These are phyloP conservation scores for Bhutanitis thaidina DNA, from an alignment of 2,888 invertebrate genomes.

Conservation along the genomic window DNA sequence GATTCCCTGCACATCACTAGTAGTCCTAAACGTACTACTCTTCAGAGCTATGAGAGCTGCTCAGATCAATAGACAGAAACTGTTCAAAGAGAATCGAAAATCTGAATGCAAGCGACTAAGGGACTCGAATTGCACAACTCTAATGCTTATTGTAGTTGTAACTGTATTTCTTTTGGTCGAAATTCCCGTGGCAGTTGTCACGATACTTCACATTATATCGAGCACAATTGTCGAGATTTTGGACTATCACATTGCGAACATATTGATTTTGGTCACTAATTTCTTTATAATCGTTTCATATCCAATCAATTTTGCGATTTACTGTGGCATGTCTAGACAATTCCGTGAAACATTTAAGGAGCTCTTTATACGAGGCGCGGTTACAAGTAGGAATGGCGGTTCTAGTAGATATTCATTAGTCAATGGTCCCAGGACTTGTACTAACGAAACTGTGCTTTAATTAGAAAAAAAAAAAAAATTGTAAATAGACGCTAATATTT, in stretches of 20 bases:
- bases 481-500: conserved; percentile 18
- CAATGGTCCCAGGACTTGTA: conserved; percentile 90
- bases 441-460: conserved; percentile 90
- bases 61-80: conserved; percentile 86
- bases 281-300: conserved; percentile 95
- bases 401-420: conserved; percentile 90
- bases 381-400: conserved; percentile 82
- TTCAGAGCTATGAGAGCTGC: conserved; percentile 93
- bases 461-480: conserved; percentile 11
- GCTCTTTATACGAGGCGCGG: conserved; percentile 84
- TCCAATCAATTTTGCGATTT: conserved; percentile 96
- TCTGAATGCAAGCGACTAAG: conserved; percentile 88
- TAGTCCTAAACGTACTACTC: conserved; percentile 92
- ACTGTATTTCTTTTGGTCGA: conserved; percentile 91
- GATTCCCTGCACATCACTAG: conserved; percentile 92
- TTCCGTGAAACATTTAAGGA: conserved; percentile 96
- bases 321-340: conserved; percentile 96
- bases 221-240: conserved; percentile 85
- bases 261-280: conserved; percentile 90
- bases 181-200: conserved; percentile 91
- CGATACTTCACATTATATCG: conserved; percentile 90
- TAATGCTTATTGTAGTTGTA: conserved; percentile 93
- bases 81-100: conserved; percentile 87
- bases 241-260: conserved; percentile 88
- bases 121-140: conserved; percentile 91